A percentile compares a stretch with the other conserved stretches of the same genome.
phyloP scores from a whole-genome alignment of 1,140 invertebrate species.

The Ceratosolen fusciceps region DNA sequence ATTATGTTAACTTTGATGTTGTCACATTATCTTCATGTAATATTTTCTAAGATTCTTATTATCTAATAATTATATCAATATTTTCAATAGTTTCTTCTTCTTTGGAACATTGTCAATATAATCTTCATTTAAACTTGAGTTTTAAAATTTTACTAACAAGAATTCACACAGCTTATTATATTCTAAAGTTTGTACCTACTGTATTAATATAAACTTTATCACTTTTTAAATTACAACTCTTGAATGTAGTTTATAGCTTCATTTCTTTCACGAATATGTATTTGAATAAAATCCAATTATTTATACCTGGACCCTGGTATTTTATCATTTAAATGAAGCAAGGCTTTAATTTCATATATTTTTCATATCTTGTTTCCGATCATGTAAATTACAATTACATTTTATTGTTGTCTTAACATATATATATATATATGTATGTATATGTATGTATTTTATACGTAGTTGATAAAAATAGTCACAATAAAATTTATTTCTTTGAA shows the following conservation, averaged over 20 bases:
- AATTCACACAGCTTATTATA: slow-evolving; percentile 15
- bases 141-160: slow-evolving; percentile 25
- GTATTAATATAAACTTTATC: slow-evolving; percentile 11
- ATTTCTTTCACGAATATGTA: not conserved
- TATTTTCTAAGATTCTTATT: slow-evolving; percentile 24
- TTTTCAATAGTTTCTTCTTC: slow-evolving; percentile 1
- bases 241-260: slow-evolving; percentile 10
- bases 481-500: not conserved
- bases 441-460: slow-evolving; percentile 1
- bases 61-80: slow-evolving; percentile 34
- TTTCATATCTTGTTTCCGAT: slow-evolving; percentile 10
- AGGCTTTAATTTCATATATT: not conserved
- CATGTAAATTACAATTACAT: not conserved
- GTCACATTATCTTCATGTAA: not conserved
- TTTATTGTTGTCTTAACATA: not conserved
- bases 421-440: not conserved
- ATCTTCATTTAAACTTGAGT: slow-evolving; percentile 12
- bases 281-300: slow-evolving; percentile 18
- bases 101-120: slow-evolving; percentile 3
- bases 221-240: slow-evolving; percentile 11
- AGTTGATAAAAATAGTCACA: not conserved
- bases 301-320: slow-evolving; percentile 15
- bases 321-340: slow-evolving; percentile 5
- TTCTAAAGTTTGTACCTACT: slow-evolving; percentile 6
- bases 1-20: slow-evolving; percentile 12